Percentiles rank a stretch among this genome's conserved stretches.
phyloP scores from a whole-genome alignment of 2,797 vertebrate species.

The Schizothorax lantsangensis region DNA sequence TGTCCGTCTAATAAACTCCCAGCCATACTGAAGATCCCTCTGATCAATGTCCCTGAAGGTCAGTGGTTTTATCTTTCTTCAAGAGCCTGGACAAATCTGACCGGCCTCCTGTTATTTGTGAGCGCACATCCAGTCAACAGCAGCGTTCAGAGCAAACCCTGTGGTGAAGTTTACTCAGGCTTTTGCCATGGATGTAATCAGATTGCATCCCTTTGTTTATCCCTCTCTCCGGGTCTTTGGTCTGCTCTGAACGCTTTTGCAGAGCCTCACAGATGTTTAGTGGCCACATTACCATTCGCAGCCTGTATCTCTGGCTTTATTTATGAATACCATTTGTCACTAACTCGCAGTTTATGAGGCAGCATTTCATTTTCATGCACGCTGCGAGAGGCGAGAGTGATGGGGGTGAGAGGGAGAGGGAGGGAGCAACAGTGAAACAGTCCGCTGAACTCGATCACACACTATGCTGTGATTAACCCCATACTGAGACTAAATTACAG shows the following conservation, averaged over 20 bases:
- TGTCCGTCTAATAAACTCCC: conserved; percentile 7
- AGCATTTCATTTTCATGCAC: conserved; percentile 58
- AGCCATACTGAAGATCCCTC: conserved; percentile 36
- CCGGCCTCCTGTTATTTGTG: conserved; percentile 29
- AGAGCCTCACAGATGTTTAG: conserved; percentile 66
- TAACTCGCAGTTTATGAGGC: conserved; percentile 61
- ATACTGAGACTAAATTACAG: conserved; percentile 52
- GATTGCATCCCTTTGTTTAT: conserved; percentile 17
- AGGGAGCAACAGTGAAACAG: conserved; percentile 29
- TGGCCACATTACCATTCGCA: conserved; percentile 64
- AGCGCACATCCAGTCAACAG: background rate
- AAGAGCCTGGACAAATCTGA: conserved; percentile 58
- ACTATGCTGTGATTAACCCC: conserved; percentile 56
- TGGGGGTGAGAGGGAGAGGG: conserved; percentile 15
- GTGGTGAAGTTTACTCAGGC: conserved; percentile 1
- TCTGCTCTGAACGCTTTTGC: conserved; percentile 55
- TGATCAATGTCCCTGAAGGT: conserved; percentile 61
- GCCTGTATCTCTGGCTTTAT: conserved; percentile 61
- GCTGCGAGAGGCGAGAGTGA: conserved; percentile 27
- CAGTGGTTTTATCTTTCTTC: conserved; percentile 61
- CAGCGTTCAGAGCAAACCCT: background rate
- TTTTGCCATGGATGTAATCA: conserved; percentile 22
- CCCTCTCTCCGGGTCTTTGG: background rate
- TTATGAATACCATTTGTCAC: conserved; percentile 70
- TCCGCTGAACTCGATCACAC: conserved; percentile 44